phyloP scores from a whole-genome alignment of 2,797 vertebrate species.

The Anableps anableps region DNA sequence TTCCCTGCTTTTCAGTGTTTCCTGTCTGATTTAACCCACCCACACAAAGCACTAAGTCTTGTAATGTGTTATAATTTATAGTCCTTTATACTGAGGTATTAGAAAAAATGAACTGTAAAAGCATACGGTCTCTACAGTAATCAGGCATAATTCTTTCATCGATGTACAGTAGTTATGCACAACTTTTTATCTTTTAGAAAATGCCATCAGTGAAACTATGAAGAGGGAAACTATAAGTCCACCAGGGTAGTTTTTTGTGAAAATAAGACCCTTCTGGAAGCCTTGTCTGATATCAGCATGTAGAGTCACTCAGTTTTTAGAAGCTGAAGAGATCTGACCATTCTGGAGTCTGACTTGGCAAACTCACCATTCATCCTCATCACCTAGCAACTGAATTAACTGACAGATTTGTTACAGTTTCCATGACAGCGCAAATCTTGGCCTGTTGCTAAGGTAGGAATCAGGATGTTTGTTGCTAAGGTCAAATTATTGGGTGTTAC shows the following conservation, averaged over 20 bases:
- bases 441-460: conserved; percentile 62
- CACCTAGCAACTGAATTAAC: conserved; percentile 60
- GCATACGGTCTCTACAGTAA: not conserved
- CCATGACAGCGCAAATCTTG: conserved; percentile 63
- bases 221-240: not conserved
- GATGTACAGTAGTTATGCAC: not conserved
- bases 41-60: not conserved
- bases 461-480: conserved; percentile 60
- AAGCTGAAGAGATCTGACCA: conserved; percentile 7
- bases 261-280: not conserved
- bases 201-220: not conserved
- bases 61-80: not conserved
- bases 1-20: conserved; percentile 53
- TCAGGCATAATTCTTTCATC: not conserved
- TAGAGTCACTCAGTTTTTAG: not conserved
- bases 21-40: conserved; percentile 29
- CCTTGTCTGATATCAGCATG: not conserved
- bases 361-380: conserved; percentile 40
- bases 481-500: conserved; percentile 62
- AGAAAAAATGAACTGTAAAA: not conserved
- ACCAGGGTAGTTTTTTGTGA: not conserved
- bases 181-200: not conserved
- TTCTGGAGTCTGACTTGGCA: conserved; percentile 6
- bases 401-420: conserved; percentile 65
- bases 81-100: not conserved